These are phyloP conservation scores for Erinaceus europaeus DNA, from an alignment of 2,113 vertebrate species.

Conservation along the genomic window DNA sequence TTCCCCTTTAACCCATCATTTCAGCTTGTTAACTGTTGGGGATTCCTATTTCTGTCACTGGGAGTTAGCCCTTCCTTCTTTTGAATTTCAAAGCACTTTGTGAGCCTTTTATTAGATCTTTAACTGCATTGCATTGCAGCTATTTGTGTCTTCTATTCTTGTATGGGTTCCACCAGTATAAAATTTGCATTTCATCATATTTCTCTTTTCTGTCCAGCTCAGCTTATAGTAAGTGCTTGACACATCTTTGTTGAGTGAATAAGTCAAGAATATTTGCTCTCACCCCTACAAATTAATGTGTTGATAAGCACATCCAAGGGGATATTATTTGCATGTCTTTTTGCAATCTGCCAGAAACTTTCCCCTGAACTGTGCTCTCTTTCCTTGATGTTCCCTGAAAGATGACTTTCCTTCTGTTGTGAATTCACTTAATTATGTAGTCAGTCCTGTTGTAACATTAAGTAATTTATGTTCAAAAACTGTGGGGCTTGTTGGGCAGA, in stretches of 20 bases:
- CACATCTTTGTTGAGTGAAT: background rate
- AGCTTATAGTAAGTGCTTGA: background rate
- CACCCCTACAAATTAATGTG: background rate
- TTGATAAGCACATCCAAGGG: background rate
- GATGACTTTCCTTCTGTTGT: background rate
- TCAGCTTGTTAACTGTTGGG: constrained; percentile 1
- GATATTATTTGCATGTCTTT: background rate
- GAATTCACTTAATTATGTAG: background rate
- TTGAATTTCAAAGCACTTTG: background rate
- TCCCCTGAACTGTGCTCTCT: background rate
- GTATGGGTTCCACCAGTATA: background rate
- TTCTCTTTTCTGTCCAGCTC: background rate
- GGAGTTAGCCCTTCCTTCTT: constrained; percentile 26
- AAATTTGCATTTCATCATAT: background rate
- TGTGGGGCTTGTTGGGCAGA: background rate
- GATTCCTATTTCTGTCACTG: background rate
- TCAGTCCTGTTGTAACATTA: background rate
- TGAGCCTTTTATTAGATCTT: background rate
- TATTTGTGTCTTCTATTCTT: background rate
- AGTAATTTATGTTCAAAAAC: background rate
- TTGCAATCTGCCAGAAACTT: background rate
- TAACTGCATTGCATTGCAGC: background rate
- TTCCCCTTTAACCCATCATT: background rate
- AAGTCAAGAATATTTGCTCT: background rate
- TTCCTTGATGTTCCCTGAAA: too few relatives aligned